Conservation (phyloP, 1,140 invertebrate genomes). For the Saccostrea glomerata region DNA sequence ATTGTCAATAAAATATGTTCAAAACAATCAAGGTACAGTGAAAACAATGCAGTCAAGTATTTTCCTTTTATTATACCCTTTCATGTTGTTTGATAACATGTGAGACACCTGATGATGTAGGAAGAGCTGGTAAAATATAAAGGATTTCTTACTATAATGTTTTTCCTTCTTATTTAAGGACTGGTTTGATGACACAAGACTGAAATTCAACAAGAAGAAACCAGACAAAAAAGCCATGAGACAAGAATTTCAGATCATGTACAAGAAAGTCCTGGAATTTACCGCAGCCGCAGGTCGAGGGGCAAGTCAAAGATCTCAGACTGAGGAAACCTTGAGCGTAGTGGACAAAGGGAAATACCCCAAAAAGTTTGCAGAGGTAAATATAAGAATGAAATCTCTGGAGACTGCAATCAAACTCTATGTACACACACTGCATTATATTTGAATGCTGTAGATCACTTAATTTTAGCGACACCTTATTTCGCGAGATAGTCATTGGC, state of each 20-base stretch:
- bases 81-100: too few relatives aligned
- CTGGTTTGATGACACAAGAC: slow-evolving; percentile 66
- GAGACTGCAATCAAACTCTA: not conserved
- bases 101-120: too few relatives aligned
- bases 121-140: too few relatives aligned
- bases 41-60: not conserved
- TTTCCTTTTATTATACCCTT: not conserved
- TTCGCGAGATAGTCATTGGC: too few relatives aligned
- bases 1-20: too few relatives aligned
- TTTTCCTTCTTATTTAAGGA: slow-evolving; percentile 59
- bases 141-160: not conserved
- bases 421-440: not conserved
- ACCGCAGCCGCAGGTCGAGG: not conserved
- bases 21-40: slow-evolving; percentile 75
- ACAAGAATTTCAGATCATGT: slow-evolving; percentile 65
- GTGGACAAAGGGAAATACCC: slow-evolving; percentile 70
- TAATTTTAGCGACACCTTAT: too few relatives aligned
- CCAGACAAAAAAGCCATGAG: slow-evolving; percentile 57
- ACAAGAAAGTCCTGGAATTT: slow-evolving; percentile 60
- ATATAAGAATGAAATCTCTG: slow-evolving; percentile 2
- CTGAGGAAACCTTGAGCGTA: slow-evolving; percentile 39
- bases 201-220: slow-evolving; percentile 58
- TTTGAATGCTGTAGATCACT: too few relatives aligned
- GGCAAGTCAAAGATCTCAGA: slow-evolving; percentile 36
- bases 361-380: slow-evolving; percentile 71